Evolutionary conservation across 2,888 invertebrate species (phyloP).

Genomic region (Latrodectus elegans): DNA sequence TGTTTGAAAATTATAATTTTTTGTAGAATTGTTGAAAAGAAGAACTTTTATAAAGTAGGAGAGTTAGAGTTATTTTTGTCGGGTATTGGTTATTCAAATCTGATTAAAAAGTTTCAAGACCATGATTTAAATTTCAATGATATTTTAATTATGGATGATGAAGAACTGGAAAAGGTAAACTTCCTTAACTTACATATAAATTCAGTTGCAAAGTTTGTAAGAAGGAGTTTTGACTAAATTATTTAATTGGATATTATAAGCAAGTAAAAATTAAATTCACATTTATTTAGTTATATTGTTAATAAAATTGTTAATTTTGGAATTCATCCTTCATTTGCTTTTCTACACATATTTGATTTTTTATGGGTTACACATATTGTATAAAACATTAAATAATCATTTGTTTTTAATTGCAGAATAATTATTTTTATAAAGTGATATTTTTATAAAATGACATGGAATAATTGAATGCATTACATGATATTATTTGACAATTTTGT

Average conservation of each 20-base stretch:
- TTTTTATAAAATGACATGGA: no score
- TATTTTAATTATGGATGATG: conserved; percentile 75
- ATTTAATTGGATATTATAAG: background rate
- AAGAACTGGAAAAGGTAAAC: conserved; percentile 74
- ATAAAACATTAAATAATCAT: no score
- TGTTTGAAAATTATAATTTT: background rate
- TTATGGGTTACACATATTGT: no score
- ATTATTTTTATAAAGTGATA: no score
- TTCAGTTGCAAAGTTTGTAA: background rate
- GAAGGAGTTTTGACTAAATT: background rate
- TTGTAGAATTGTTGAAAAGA: conserved; percentile 13
- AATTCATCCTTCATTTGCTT: no score
- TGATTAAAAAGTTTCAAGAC: conserved; percentile 74
- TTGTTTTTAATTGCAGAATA: no score
- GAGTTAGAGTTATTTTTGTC: conserved; percentile 76
- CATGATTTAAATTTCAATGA: conserved; percentile 74
- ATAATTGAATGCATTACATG: no score
- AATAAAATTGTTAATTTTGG: no score
- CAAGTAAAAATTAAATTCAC: background rate
- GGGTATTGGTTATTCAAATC: conserved; percentile 74
- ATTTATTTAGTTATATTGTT: background rate
- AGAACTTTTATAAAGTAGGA: conserved; percentile 34
- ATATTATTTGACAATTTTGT: no score
- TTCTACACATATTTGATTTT: no score
- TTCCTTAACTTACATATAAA: background rate